Evolutionary conservation across 2,888 invertebrate genomes (phyloP).

Genomic region (Folsomia manolachei): DNA sequence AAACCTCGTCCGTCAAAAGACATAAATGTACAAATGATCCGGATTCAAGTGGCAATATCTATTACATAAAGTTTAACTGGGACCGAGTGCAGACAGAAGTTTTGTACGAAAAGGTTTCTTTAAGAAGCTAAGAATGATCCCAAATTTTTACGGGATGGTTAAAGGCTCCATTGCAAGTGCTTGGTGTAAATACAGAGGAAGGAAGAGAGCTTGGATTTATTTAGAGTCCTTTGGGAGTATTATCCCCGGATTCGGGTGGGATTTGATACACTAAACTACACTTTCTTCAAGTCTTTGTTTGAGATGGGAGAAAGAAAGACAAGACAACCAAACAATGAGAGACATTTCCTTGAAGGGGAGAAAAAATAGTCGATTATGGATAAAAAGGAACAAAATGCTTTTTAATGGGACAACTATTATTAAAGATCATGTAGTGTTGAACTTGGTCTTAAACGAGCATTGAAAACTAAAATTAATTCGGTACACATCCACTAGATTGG

Average conservation of each 20-base stretch:
- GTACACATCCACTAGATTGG: no score
- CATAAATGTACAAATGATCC: background rate
- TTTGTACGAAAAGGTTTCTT: no score
- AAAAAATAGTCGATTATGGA: no score
- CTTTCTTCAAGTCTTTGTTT: background rate
- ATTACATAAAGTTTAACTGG: background rate
- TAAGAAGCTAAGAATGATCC: no score
- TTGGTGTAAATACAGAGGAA: background rate
- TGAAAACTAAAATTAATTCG: no score
- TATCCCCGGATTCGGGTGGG: background rate
- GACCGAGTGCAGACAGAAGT: no score
- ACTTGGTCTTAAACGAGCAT: no score
- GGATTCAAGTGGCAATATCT: background rate
- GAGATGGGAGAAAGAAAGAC: background rate
- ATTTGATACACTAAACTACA: background rate
- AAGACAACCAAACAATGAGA: background rate
- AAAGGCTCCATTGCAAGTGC: background rate
- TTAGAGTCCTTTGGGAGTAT: background rate
- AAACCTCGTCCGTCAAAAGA: no score
- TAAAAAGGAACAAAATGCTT: background rate
- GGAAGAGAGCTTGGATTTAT: background rate
- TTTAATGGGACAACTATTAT: background rate
- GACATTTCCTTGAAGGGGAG: background rate
- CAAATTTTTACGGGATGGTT: background rate
- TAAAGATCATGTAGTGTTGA: background rate